Base-by-base conservation (phyloP, 1,140 invertebrate species). In the Drosophila kurseongensis region DNA sequence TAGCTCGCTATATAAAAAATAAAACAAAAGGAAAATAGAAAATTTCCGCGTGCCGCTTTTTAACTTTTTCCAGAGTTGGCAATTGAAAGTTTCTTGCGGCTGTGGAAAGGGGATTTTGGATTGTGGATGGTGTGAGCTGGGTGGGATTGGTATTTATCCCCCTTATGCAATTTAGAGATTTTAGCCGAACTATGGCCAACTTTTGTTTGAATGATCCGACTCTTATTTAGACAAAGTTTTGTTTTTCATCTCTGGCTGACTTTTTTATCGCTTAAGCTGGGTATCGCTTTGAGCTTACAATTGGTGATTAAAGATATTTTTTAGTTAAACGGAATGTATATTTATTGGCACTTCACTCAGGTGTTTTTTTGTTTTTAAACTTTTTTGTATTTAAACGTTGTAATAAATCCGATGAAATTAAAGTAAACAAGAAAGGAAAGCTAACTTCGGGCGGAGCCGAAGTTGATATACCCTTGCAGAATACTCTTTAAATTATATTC, bases 61-160 rank as follows among this genome's bases (percentile, higher is more conserved):
- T 72, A 78, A 78, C 75, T 78, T 78, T 72, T 62, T 13, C 41
- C 73, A 38, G 44, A 72, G 75, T 72, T 78, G 58, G 75, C 66
- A 72, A 78, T 78, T 72, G 74, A 77, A 71, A 71, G 51, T 71
- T 71, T 71, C 68, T 58, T 71, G 68, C n/a, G 69, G 59, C 36
- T 50, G 52, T 41, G 50, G 58, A 47, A 51, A 27, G 38, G 36
- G 67, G 29, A 60, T 60, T 60, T 42, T 13, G 35, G 18, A 41
- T 29, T 44, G 69, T 29, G 66, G 29, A 32, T 50, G 29, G 29
- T 42, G 0, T 29, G 35, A 13, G 23, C 4, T 4, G 18, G 36
- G 18, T 5, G 23, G 36, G n/a, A 44, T 57, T 5, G 29, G 58
- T 23, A 42, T 60, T 40, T 50, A 56, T 41, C 18, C 44, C 51